Base-by-base conservation (phyloP, 2,113 vertebrate species). In the Anarrhichthys ocellatus region DNA sequence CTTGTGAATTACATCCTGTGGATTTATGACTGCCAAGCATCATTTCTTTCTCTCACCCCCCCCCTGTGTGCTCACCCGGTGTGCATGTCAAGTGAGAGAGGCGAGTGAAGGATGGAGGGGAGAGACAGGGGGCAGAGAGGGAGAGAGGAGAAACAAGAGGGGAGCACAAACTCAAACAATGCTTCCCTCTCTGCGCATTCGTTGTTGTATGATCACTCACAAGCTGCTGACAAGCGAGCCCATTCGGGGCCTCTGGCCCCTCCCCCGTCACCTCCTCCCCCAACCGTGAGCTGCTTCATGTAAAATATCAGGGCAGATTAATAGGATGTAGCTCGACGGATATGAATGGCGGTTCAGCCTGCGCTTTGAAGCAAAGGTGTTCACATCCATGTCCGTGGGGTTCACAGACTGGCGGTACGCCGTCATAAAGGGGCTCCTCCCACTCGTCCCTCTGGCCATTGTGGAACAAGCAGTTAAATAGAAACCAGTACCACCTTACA, bases 11-110 rank as follows among this genome's bases (percentile, higher is more conserved):
- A 81, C 75, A 59, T 92, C 89, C 80, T 77, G 70, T 91, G 88
- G 90, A 92, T 94, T 95, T 94, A 94, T 94, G 91, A 90, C 88
- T 83, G 79, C 64, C 36, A 63, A 81, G 77, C 66, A 80, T 90
- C 88, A 92, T 92, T 91, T 90, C 91, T 91, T 84, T 74, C 83
- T 50, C 89, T 71, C 75, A 32, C 61, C 42, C 9, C 29, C 63
- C 63, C 29, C 69, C 34, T 44, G 38, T 90, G 75, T 83, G 71
- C 73, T 87, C 67, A 69, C 63, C 46, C 77, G 10, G 32, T 72
- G 40, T 87, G 84, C 76, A 87, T 87, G 81, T 88, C 62, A 87
- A 86, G 82, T 80, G 84, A 56, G 18, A 14, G 61, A 80, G 83
- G 65, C 59, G 77, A 71, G 79, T 50, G 67, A 88, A 73, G 42